Percentiles rank a stretch among this genome's conserved stretches.
phyloP scores from a whole-genome alignment of 2,888 invertebrate genomes.

The Agrypnus murinus region DNA sequence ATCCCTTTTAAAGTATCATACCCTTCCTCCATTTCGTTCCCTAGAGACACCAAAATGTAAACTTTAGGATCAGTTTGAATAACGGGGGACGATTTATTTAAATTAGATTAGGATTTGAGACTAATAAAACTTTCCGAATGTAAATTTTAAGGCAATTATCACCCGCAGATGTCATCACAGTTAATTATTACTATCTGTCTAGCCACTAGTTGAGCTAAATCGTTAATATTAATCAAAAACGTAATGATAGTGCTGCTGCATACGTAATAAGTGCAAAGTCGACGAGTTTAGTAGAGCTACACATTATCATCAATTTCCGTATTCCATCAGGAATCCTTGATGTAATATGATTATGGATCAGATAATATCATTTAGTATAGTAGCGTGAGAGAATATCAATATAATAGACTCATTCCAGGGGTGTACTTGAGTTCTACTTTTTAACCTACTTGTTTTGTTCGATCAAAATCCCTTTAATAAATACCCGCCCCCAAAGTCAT shows the following conservation, averaged over 20 bases:
- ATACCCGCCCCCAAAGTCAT: no score
- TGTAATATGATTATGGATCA: constrained; percentile 1
- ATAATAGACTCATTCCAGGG: no score
- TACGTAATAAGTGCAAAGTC: constrained; percentile 2
- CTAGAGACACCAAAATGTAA: no score
- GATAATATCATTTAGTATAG: not conserved
- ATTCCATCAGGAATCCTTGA: constrained; percentile 5
- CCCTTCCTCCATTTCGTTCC: no score
- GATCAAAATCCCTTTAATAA: no score
- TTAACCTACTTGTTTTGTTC: no score
- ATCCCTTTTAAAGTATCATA: no score
- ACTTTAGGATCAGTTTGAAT: no score
- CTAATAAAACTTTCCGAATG: not conserved
- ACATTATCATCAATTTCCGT: not conserved
- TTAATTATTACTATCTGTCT: constrained; percentile 15
- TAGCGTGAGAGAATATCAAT: no score
- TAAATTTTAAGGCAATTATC: constrained; percentile 3
- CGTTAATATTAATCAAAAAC: constrained; percentile 19
- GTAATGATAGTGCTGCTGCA: no score
- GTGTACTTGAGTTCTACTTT: no score
- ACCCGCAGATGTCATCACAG: constrained; percentile 14
- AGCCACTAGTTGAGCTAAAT: not conserved
- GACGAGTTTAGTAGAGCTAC: constrained; percentile 1
- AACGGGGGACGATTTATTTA: no score
- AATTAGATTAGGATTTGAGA: not conserved